Evolutionary conservation across 2,797 vertebrate genomes (phyloP).

Genomic region (Synanceia verrucosa): DNA sequence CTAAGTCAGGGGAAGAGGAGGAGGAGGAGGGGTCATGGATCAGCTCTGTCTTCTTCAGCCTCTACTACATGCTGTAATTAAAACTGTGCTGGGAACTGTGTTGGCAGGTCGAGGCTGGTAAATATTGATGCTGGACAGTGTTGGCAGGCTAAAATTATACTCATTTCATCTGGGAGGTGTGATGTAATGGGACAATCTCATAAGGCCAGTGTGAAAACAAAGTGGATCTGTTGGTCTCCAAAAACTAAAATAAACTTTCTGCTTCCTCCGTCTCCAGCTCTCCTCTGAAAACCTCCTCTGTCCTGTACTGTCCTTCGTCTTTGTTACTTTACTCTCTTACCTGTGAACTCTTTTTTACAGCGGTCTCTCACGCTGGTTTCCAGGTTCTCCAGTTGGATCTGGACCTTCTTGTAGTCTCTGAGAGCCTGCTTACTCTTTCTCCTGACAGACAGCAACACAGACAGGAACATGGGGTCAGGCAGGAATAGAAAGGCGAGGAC

Average conservation of each 20-base stretch:
- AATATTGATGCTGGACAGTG: constrained; percentile 27
- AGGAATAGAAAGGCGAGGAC: not conserved
- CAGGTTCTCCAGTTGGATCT: constrained; percentile 97
- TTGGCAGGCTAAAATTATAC: constrained; percentile 22
- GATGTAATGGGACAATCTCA: constrained; percentile 21
- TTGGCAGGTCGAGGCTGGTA: not conserved
- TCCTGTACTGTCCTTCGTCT: not conserved
- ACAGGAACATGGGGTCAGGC: not conserved
- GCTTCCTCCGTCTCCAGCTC: not conserved
- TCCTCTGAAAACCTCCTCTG: not conserved
- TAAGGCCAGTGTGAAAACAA: constrained; percentile 13
- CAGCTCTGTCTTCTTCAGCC: not conserved
- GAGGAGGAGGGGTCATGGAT: not conserved
- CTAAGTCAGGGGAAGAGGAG: constrained; percentile 67
- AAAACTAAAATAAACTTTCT: constrained; percentile 34
- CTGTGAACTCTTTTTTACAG: constrained; percentile 99
- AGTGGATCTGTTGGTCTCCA: constrained; percentile 10
- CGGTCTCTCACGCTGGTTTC: constrained; percentile 98
- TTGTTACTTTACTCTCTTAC: constrained; percentile 68
- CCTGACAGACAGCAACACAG: constrained; percentile 70
- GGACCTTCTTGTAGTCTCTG: constrained; percentile 98
- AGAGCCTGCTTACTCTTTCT: constrained; percentile 98
- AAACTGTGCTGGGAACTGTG: not conserved
- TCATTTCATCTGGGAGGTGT: constrained; percentile 17
- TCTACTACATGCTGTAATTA: not conserved